Evolutionary conservation across 2,888 invertebrate genomes (phyloP), one percentile per base, ranked within the genome.

Genomic region (Colletes collaris): DNA sequence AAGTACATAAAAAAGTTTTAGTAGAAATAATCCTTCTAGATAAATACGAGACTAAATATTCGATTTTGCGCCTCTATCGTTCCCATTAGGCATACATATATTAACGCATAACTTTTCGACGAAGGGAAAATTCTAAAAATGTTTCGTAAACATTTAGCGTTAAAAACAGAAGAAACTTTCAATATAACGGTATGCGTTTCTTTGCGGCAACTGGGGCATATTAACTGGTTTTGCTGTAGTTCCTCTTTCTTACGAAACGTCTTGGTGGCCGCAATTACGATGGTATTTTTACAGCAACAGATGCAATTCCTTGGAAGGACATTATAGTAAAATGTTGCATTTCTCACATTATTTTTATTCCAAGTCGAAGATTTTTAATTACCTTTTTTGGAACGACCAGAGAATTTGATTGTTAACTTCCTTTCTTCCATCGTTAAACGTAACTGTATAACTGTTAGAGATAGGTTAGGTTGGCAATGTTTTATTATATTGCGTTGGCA

Each of bases 181-280:
- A 16, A 27, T 35, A 0, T 73, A 74, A 80, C 64, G 76, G 77
- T 75, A 75, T 68, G 44, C 58, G 35, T 63, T 77, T 77, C 68
- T 68, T 75, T 49, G 63, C 27, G 46, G 77, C 52, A 77, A 76
- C 68, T 77, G 58, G 77, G 76, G 77, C 77, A 76, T 77, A 76
- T 77, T 77, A 77, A 77, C 76, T 77, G 76, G 76, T 75, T 77
- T 63, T 63, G 27, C 76, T 58, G 68, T 63, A 77, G 63, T 67
- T 76, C 58, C 58, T 64, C 53, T 46, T 68, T 68, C 76, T 64
- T 67, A 49, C 63, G 76, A 46, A 68, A 49, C 53, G 44, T 58
- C 63, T 67, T 67, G 27, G 27, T 58, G 52, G 58, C 60, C 66
- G 66, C 56, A 56, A 76, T 76, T 67, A 67, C 50, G 35, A 56